phyloP scores from a whole-genome alignment of 2,888 invertebrate genomes.

The Metallyticus violacea region DNA sequence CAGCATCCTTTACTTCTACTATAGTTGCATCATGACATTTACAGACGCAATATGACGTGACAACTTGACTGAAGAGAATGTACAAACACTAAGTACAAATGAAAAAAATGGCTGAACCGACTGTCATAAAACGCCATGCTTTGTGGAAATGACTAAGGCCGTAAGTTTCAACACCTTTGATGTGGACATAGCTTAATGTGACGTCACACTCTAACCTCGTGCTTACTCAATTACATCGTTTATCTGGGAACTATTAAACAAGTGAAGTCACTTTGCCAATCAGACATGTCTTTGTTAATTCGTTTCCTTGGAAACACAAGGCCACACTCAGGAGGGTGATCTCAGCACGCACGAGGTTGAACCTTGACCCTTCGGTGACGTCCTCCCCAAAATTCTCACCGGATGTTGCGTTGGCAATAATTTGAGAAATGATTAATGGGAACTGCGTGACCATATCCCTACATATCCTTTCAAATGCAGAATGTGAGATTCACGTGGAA shows the following conservation, averaged over 20 bases:
- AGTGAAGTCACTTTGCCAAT: not conserved
- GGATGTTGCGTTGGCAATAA: not conserved
- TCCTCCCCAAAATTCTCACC: not conserved
- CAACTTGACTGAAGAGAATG: no score
- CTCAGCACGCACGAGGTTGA: not conserved
- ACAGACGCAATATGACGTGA: no score
- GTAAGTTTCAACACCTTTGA: no score
- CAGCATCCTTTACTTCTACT: no score
- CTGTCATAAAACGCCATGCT: no score
- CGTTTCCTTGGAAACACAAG: not conserved
- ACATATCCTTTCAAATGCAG: no score
- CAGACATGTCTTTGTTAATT: not conserved
- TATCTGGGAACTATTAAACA: not conserved
- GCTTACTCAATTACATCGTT: not conserved
- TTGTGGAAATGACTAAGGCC: no score
- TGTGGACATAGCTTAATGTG: not conserved
- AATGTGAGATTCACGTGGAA: no score
- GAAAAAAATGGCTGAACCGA: no score
- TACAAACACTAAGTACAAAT: no score
- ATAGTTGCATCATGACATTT: no score
- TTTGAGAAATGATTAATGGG: not conserved
- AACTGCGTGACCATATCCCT: not conserved
- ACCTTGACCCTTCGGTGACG: not conserved
- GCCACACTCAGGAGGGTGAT: not conserved
- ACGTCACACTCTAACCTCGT: not conserved